A percentile compares a stretch with the other conserved stretches of the same genome.
Conservation (phyloP, 2,113 vertebrate species). For the Diphyllodes magnificus region DNA sequence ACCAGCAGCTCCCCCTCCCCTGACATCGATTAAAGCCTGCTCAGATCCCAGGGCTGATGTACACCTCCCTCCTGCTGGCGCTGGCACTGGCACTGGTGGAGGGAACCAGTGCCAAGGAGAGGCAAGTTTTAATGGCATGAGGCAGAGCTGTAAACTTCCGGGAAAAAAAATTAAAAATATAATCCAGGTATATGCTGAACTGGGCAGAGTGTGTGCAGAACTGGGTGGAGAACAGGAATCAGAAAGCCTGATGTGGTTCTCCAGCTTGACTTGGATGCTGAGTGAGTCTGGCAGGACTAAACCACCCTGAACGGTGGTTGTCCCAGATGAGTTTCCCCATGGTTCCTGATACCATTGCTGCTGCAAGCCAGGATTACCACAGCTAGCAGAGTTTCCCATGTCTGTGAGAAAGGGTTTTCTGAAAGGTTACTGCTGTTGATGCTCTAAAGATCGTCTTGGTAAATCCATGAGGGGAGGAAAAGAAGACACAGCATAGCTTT, state of each 20-base stretch:
- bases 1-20: background rate
- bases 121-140: background rate
- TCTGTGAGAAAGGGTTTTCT: background rate
- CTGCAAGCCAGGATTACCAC: background rate
- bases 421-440: background rate
- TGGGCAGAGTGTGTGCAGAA: background rate
- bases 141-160: background rate
- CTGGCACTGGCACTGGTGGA: background rate
- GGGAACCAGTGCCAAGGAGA: background rate
- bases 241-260: background rate
- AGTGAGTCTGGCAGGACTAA: background rate
- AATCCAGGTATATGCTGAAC: background rate
- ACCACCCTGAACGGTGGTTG: background rate
- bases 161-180: background rate
- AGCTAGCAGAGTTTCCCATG: background rate
- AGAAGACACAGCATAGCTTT: background rate
- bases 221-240: background rate
- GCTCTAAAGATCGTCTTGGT: background rate
- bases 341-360: background rate
- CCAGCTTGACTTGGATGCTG: background rate
- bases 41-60: background rate
- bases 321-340: background rate
- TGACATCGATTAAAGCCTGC: background rate
- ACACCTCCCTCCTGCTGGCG: background rate
- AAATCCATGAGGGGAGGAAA: background rate